These are phyloP conservation scores for Rhagoletis pomonella DNA, from an alignment of 1,140 invertebrate species.

Conservation along the genomic window DNA sequence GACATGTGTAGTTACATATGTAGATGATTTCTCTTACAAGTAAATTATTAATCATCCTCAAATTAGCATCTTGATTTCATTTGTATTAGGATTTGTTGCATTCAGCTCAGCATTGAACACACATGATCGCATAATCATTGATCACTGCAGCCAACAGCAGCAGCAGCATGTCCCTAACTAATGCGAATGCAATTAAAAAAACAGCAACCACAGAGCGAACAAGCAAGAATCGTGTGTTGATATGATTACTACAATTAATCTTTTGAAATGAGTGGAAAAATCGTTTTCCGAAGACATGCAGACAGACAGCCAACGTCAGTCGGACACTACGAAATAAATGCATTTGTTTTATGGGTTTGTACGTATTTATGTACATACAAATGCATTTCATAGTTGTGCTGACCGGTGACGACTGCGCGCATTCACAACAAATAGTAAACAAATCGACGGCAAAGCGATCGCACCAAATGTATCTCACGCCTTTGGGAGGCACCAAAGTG, in stretches of 20 bases:
- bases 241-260: conserved; percentile 74
- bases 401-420: conserved; percentile 48
- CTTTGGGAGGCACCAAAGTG: conserved; percentile 40
- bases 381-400: conserved; percentile 40
- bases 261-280: conserved; percentile 60
- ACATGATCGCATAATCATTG: conserved; percentile 7
- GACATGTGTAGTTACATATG: conserved; percentile 42
- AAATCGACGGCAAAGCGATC: conserved; percentile 5
- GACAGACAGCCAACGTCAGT: not conserved
- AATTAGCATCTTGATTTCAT: conserved; percentile 72
- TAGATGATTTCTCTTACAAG: conserved; percentile 33
- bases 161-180: conserved; percentile 6
- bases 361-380: conserved; percentile 32
- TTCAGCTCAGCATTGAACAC: not conserved
- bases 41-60: conserved; percentile 71
- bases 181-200: conserved; percentile 31
- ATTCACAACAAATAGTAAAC: conserved; percentile 34
- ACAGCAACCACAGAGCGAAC: not conserved
- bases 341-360: not conserved
- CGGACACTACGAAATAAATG: not conserved
- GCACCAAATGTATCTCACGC: conserved; percentile 30
- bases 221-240: conserved; percentile 64
- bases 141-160: conserved; percentile 4
- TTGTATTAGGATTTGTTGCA: conserved; percentile 14
- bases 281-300: conserved; percentile 49